Percentiles rank a stretch among this genome's conserved stretches.
phyloP scores from a whole-genome alignment of 2,797 vertebrate genomes.

The Microctenopoma steveboyesi region DNA sequence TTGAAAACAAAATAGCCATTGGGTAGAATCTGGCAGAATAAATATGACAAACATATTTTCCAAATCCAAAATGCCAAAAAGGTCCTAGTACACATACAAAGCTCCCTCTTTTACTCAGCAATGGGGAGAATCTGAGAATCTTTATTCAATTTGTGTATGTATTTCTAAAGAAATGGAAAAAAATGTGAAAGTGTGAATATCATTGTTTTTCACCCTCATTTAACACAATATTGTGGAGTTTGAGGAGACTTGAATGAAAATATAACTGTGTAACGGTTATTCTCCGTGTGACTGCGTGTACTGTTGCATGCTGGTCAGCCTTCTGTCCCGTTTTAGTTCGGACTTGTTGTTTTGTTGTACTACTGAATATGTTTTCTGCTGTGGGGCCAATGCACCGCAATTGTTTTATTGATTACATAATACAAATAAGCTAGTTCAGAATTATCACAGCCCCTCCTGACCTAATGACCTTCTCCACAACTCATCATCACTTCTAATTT shows the following conservation, averaged over 20 bases:
- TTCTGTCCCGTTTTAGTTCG: background rate
- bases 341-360: background rate
- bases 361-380: background rate
- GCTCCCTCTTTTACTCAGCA: background rate
- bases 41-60: background rate
- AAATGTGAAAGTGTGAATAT: background rate
- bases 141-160: too few species aligned
- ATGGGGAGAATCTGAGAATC: too few species aligned
- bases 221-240: background rate
- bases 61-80: background rate
- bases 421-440: background rate
- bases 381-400: background rate
- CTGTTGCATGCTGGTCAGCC: too few species aligned
- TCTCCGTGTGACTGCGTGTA: too few species aligned
- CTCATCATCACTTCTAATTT: background rate
- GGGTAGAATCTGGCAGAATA: background rate
- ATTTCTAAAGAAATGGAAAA: background rate
- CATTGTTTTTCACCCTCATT: background rate
- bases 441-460: background rate
- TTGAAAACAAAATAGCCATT: background rate
- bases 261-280: background rate
- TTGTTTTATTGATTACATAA: slow-evolving; percentile 1
- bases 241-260: background rate
- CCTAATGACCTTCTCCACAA: background rate
- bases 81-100: background rate